A percentile compares a stretch with the other conserved stretches of the same genome.
Conservation (phyloP, 2,797 vertebrate genomes). For the Etheostoma nigrum region DNA sequence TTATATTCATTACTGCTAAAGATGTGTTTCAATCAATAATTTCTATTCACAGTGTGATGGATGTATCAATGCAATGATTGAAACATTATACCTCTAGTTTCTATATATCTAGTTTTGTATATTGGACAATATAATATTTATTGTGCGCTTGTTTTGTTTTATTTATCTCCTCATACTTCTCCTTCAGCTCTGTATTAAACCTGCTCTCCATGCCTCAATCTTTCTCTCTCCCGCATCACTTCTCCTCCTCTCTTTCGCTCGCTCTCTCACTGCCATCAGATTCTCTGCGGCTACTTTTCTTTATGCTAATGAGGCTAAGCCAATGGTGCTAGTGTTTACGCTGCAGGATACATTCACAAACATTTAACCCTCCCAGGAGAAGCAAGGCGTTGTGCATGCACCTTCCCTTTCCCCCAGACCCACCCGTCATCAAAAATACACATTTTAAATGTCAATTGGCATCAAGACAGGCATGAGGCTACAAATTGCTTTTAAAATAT, state of each 20-base stretch:
- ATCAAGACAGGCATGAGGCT: conserved; percentile 24
- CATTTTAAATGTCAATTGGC: conserved; percentile 42
- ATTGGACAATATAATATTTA: background rate
- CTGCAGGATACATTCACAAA: conserved; percentile 79
- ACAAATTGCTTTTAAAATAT: conserved; percentile 22
- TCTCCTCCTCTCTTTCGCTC: background rate
- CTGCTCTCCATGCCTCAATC: conserved; percentile 20
- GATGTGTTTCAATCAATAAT: too few species aligned
- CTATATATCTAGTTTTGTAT: background rate
- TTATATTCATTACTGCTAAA: too few species aligned
- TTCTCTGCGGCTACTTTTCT: conserved; percentile 78
- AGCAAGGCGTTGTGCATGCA: conserved; percentile 24
- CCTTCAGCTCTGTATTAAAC: conserved; percentile 3
- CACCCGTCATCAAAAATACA: conserved; percentile 21
- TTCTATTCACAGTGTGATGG: too few species aligned
- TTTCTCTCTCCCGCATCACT: background rate
- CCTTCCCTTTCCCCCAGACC: background rate
- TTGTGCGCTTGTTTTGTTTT: background rate
- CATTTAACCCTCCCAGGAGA: conserved; percentile 75
- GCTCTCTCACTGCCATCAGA: conserved; percentile 33
- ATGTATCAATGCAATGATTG: too few species aligned
- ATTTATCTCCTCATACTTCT: background rate
- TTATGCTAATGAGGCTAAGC: conserved; percentile 80
- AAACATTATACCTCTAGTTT: too few species aligned
- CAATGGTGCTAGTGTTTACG: conserved; percentile 78